Percentiles rank a stretch among this genome's conserved stretches.
These are phyloP conservation scores for Drosophila repletoides DNA, from an alignment of 1,140 invertebrate genomes.

Conservation along the genomic window DNA sequence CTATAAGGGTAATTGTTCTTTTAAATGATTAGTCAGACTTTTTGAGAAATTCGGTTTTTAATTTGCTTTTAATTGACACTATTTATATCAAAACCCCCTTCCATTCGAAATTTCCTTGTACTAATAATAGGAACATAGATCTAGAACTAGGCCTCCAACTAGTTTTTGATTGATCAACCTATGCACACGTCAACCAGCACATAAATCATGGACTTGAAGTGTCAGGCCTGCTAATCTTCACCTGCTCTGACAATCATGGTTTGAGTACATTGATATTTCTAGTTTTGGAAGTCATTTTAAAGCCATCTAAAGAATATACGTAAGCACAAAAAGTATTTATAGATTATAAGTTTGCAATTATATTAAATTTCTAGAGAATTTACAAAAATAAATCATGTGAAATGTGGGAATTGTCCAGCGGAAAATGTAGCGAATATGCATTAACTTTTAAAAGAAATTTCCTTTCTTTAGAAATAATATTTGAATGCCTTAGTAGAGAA, in stretches of 20 bases:
- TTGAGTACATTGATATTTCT: conserved; percentile 9
- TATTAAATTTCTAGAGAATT: too few relatives aligned
- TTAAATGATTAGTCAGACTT: conserved; percentile 22
- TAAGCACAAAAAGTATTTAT: too few relatives aligned
- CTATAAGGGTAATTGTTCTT: conserved; percentile 12
- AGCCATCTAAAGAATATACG: too few relatives aligned
- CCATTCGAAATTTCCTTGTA: conserved; percentile 6
- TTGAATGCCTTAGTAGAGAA: too few relatives aligned
- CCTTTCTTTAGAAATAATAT: too few relatives aligned
- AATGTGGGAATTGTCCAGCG: too few relatives aligned
- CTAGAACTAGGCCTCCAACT: conserved; percentile 23
- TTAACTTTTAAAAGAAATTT: too few relatives aligned
- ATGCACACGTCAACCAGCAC: conserved; percentile 18
- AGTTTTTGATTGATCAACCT: conserved; percentile 44
- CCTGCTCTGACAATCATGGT: conserved; percentile 26
- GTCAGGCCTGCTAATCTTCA: conserved; percentile 36
- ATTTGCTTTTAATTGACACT: conserved; percentile 25
- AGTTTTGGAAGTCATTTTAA: too few relatives aligned
- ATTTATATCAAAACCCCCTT: background rate
- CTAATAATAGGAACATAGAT: background rate
- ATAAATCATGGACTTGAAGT: conserved; percentile 43
- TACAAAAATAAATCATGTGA: too few relatives aligned
- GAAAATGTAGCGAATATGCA: too few relatives aligned
- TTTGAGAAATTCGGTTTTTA: conserved; percentile 12
- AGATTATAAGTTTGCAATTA: too few relatives aligned